Percentiles rank a stretch among this genome's conserved stretches.
Conservation (phyloP, 2,888 invertebrate species). For the Amaurobius ferox region DNA sequence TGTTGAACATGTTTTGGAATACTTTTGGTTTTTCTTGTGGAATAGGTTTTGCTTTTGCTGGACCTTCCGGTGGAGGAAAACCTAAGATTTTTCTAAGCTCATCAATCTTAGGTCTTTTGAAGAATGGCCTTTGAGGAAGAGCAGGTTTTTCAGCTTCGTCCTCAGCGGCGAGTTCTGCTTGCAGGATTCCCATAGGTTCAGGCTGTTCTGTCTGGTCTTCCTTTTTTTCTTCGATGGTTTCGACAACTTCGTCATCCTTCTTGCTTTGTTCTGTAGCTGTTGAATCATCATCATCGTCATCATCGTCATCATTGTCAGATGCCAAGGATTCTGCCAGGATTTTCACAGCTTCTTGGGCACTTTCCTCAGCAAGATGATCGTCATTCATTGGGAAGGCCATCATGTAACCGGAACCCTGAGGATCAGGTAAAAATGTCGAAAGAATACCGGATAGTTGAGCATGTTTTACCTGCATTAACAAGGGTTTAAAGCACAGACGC, state of each 20-base stretch:
- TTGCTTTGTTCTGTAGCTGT: constrained; percentile 3
- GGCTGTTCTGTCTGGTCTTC: constrained; percentile 63
- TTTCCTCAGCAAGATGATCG: constrained; percentile 61
- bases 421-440: constrained; percentile 67
- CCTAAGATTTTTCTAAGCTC: constrained; percentile 70
- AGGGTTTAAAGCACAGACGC: constrained; percentile 13
- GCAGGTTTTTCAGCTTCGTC: constrained; percentile 47
- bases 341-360: constrained; percentile 65
- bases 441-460: constrained; percentile 66
- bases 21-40: constrained; percentile 68
- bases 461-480: constrained; percentile 49
- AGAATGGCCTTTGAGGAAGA: constrained; percentile 51
- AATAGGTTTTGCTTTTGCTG: constrained; percentile 54
- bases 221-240: constrained; percentile 29
- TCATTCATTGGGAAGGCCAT: constrained; percentile 71
- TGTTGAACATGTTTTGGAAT: constrained; percentile 59
- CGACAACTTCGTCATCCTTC: not conserved
- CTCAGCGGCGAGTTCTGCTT: constrained; percentile 52
- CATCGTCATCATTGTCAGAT: constrained; percentile 34
- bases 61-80: constrained; percentile 59
- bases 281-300: constrained; percentile 35
- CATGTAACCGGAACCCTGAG: constrained; percentile 71
- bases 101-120: constrained; percentile 70
- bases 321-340: constrained; percentile 56
- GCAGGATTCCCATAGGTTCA: constrained; percentile 60